Evolutionary conservation across 1,140 invertebrate species (phyloP), one percentile per base, ranked within the genome.

Genomic region (Oedothorax gibbosus): DNA sequence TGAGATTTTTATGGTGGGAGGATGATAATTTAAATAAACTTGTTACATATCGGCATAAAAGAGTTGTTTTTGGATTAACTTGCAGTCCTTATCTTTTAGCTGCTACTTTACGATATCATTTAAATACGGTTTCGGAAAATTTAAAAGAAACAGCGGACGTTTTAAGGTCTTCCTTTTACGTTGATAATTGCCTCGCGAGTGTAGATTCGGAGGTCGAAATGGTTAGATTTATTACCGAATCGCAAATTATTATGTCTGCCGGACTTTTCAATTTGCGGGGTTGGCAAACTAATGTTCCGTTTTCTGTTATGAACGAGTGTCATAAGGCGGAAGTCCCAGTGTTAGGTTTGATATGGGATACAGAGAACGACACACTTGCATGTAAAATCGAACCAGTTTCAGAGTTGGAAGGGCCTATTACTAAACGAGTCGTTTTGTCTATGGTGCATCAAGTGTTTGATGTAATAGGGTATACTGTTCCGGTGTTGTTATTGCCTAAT

Each of bases 101-200:
- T 14, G 64, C 65, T 20, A 77, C 73, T 8, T 10, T 85, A n/a
- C 54, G 18, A 14, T 50, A 18, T 50, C 82, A 69, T 60, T 51
- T 85, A 51, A 50, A 68, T 68, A 68, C 0, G 11, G 73, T 71
- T 68, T 14, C 60, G 18, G 53, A 85, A 77, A 12, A 85, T 18
- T 69, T 66, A 54, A 77, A 18, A 5, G 11, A 56, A 3, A 77
- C 72, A 18, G 50, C 82, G 7, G 56, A 57, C 1, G 68, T 73
- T 57, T 53, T 85, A 9, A 60, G 10, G 18, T 56, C 12, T n/a
- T 35, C 73, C 12, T 85, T 85, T 77, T 69, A 85, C 21, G 53
- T 85, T 0, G 64, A 85, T 60, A 85, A 85, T n/a, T 85, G 73
- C 69, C 62, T 85, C 12, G 60, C 65, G 9, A 76, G 60, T 20